These are phyloP conservation scores for Nasua narica DNA, from an alignment of 2,797 vertebrate genomes.

Conservation along the genomic window DNA sequence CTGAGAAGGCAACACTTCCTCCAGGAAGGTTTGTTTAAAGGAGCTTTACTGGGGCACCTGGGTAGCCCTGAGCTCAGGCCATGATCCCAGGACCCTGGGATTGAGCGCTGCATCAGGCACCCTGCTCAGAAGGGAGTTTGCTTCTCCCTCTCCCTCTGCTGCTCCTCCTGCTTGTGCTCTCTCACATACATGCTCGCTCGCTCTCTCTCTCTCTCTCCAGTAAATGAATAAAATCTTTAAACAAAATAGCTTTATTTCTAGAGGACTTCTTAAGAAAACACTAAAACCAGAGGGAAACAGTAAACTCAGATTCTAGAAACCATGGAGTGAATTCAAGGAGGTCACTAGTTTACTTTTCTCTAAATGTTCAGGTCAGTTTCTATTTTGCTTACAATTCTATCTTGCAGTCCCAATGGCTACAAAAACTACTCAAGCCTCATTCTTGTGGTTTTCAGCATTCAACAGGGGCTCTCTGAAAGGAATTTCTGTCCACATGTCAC, in stretches of 20 bases:
- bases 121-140: too few species aligned
- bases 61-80: background rate
- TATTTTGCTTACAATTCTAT: slow-evolving; percentile 40
- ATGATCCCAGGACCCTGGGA: background rate
- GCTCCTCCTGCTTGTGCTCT: too few species aligned
- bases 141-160: background rate
- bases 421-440: background rate
- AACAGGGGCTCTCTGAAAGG: slow-evolving; percentile 8
- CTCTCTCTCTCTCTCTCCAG: too few species aligned
- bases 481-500: background rate
- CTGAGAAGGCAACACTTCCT: background rate
- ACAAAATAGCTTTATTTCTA: background rate
- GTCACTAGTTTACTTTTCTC: slow-evolving; percentile 47
- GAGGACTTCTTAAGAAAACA: background rate
- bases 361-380: slow-evolving; percentile 29
- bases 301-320: slow-evolving; percentile 12
- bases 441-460: slow-evolving; percentile 53
- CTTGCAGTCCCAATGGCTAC: slow-evolving; percentile 5
- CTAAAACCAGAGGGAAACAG: background rate
- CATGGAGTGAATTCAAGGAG: background rate
- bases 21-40: background rate
- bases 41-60: background rate
- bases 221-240: background rate
- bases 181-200: too few species aligned
- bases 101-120: rapidly evolving